These are phyloP conservation scores for Druceiella hillmani DNA, from an alignment of 2,888 invertebrate genomes.

Conservation along the genomic window DNA sequence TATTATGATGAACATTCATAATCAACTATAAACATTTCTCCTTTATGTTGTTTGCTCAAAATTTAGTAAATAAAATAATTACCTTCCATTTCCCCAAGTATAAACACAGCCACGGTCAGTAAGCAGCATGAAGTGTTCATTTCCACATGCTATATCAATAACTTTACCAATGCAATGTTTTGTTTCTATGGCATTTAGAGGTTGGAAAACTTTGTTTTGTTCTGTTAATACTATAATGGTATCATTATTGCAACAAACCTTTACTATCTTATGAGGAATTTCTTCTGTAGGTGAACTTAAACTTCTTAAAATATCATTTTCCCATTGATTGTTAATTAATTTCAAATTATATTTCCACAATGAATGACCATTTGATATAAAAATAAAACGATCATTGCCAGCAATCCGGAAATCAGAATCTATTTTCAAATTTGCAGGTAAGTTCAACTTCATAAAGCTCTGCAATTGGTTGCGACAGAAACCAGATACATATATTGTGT, in stretches of 20 bases:
- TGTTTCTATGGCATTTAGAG: conserved; percentile 58
- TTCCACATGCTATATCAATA: conserved; percentile 66
- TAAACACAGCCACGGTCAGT: conserved; percentile 68
- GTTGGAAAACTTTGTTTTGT: conserved; percentile 53
- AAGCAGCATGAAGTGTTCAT: conserved; percentile 73
- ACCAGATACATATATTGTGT: conserved; percentile 34
- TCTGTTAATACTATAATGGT: conserved; percentile 41
- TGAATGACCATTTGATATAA: conserved; percentile 27
- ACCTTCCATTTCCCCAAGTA: conserved; percentile 83
- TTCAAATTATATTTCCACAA: conserved; percentile 33
- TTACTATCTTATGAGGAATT: conserved; percentile 29
- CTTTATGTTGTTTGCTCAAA: too few relatives aligned
- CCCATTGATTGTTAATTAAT: too few relatives aligned
- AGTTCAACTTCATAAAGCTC: conserved; percentile 28
- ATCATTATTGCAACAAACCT: conserved; percentile 42
- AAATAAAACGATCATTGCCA: conserved; percentile 37
- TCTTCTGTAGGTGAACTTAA: too few relatives aligned
- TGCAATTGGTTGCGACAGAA: conserved; percentile 32
- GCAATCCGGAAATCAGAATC: conserved; percentile 25
- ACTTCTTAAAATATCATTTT: too few relatives aligned
- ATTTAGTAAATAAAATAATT: conserved; percentile 24
- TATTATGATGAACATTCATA: too few relatives aligned
- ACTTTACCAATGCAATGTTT: conserved; percentile 47
- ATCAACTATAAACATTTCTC: too few relatives aligned
- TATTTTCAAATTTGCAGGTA: conserved; percentile 29